These are phyloP conservation scores for Catamblyrhynchus diadema DNA, from an alignment of 2,797 vertebrate genomes.

Conservation along the genomic window DNA sequence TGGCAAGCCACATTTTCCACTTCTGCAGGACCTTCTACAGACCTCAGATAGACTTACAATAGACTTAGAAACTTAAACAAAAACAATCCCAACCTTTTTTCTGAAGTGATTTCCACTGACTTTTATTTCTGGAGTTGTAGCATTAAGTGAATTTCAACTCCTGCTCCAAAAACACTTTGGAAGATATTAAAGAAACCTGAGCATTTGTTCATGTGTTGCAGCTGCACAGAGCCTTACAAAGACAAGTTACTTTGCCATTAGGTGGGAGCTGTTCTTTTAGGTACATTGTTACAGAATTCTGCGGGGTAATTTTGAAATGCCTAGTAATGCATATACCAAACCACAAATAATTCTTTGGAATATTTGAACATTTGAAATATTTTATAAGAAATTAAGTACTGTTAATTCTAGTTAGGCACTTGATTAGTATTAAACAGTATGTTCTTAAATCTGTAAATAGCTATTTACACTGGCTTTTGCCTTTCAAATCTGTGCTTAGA, in stretches of 20 bases:
- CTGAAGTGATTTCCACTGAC: conserved; percentile 40
- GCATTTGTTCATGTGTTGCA: background rate
- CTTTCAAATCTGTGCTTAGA: conserved; percentile 61
- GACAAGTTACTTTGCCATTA: conserved; percentile 47
- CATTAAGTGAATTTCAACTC: conserved; percentile 40
- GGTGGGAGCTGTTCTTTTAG: conserved; percentile 46
- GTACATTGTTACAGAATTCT: background rate
- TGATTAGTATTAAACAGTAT: conserved; percentile 45
- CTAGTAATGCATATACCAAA: conserved; percentile 67
- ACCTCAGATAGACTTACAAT: conserved; percentile 36
- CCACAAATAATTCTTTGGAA: conserved; percentile 48
- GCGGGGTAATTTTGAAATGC: conserved; percentile 55
- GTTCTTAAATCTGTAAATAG: conserved; percentile 72
- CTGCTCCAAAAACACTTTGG: conserved; percentile 41
- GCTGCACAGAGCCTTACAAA: conserved; percentile 33
- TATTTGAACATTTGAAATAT: conserved; percentile 26
- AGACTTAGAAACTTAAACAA: background rate
- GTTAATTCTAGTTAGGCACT: conserved; percentile 54
- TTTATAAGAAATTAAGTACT: conserved; percentile 63
- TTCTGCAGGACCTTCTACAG: conserved; percentile 50
- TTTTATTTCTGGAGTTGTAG: conserved; percentile 58
- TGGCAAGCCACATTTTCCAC: conserved; percentile 4
- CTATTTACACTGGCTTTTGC: conserved; percentile 61
- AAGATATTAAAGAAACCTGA: background rate
- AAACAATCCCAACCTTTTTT: background rate